A percentile compares a stretch with the other conserved stretches of the same genome.
Evolutionary conservation across 2,888 invertebrate genomes (phyloP).

Genomic region (Corythucha ciliata): DNA sequence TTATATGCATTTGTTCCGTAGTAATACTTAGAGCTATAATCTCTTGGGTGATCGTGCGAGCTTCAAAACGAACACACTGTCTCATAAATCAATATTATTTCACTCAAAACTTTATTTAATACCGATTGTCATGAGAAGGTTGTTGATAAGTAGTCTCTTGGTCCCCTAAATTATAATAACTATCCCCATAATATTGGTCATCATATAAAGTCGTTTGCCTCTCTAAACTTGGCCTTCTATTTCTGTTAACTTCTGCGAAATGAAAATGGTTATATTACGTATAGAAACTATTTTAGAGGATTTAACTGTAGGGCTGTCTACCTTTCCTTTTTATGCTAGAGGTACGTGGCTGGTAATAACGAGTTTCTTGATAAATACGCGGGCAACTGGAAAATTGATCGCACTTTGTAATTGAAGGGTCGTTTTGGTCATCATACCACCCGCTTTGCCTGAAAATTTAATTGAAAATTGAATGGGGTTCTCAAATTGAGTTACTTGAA

Average conservation of each 20-base stretch:
- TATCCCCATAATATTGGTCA: constrained; percentile 52
- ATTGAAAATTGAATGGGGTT: neutral
- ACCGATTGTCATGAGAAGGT: constrained; percentile 31
- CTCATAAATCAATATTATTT: no score
- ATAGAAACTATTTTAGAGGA: no score
- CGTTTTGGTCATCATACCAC: constrained; percentile 46
- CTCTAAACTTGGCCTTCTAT: constrained; percentile 64
- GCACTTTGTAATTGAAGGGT: constrained; percentile 21
- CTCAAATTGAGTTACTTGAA: constrained; percentile 8
- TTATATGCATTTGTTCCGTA: constrained; percentile 3
- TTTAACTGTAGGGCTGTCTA: no score
- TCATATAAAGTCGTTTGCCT: constrained; percentile 70
- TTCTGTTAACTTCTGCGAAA: constrained; percentile 34
- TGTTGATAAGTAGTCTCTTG: no score
- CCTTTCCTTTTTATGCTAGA: constrained; percentile 30
- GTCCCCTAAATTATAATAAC: constrained; percentile 39
- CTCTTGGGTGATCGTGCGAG: constrained; percentile 18
- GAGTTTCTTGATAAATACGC: constrained; percentile 26
- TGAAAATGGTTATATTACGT: neutral
- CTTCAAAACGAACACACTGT: constrained; percentile 8
- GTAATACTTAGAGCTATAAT: constrained; percentile 24
- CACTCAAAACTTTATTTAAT: neutral
- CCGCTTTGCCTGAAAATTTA: constrained; percentile 37
- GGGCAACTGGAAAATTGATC: constrained; percentile 24
- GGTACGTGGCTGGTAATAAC: constrained; percentile 26